Evolutionary conservation across 2,113 vertebrate species (phyloP), one percentile per base, ranked within the genome.

Genomic region (Sardina pilchardus): DNA sequence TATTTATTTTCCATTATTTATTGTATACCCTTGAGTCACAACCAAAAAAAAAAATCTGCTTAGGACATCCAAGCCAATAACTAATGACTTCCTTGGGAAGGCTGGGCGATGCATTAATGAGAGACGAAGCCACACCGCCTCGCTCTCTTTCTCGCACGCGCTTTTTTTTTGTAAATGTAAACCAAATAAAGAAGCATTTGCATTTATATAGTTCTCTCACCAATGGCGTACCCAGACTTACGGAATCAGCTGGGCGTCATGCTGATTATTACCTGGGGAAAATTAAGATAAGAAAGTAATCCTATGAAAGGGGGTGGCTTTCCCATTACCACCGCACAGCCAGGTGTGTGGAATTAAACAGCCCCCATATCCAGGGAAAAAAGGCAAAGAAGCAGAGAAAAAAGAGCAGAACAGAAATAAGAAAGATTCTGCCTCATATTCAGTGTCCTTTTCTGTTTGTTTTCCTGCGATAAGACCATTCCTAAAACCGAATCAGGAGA

Each of bases 141-240:
- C 34, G 17, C 30, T 36, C 30, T 34, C 63, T 30, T 26, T 1
- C 63, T 8, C 63, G 0, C n/a, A n/a, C n/a, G n/a, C 63, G 2
- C n/a, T 67, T 85, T 47, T 82, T 89, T 83, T n/a, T n/a, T n/a
- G n/a, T 83, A 93, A 93, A 94, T 95, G 93, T 93, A 94, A 95
- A 94, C 93, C 93, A 91, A 94, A 93, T 94, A 94, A 94, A 93
- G 86, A 91, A 91, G 63, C 85, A 96, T 95, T 96, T 94, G 94
- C 95, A 95, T 96, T 94, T 96, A 95, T 95, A 96, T 95, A 91
- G 94, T 92, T 93, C 93, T 91, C 89, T 89, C 89, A 91, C 84
- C 45, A 83, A 82, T 84, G 85, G 87, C 88, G 89, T 92, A 88
- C 90, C 91, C 91, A 63, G 88, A 75, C 34, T 45, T 59, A 8